Conservation (phyloP, 1,140 invertebrate genomes). For the Chelonus insularis region DNA sequence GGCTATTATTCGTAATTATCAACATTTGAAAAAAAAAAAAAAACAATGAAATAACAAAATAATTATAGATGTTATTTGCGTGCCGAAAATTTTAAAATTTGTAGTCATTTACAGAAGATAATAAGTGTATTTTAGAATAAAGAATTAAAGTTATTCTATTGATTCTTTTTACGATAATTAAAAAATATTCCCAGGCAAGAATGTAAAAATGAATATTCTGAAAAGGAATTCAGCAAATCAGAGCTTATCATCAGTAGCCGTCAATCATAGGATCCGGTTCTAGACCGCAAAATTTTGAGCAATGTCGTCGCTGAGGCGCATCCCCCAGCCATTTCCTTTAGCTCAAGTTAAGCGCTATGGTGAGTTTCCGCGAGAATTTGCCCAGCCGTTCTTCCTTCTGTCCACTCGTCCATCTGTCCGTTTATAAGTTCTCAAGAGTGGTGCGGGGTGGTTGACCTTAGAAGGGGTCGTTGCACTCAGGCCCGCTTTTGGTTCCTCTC, state of each 20-base stretch:
- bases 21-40: no score
- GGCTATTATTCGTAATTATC: no score
- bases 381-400: constrained; percentile 17
- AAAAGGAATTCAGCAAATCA: no score
- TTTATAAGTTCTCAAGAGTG: constrained; percentile 26
- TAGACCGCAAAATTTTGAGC: not conserved
- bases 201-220: no score
- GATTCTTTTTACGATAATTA: no score
- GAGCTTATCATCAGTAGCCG: not conserved
- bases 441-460: constrained; percentile 57
- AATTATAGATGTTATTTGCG: no score
- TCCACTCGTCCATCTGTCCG: constrained; percentile 37
- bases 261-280: not conserved
- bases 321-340: constrained; percentile 23
- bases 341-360: constrained; percentile 10
- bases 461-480: constrained; percentile 55
- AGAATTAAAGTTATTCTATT: no score
- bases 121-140: no score
- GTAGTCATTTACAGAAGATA: no score
- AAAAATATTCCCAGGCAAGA: no score
- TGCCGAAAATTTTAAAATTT: no score
- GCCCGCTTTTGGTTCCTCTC: constrained; percentile 48
- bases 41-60: no score
- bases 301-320: constrained; percentile 4
- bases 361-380: constrained; percentile 12